A percentile compares a stretch with the other conserved stretches of the same genome.
These are phyloP conservation scores for Micrastur ruficollis DNA, from an alignment of 2,797 vertebrate species.

Conservation along the genomic window DNA sequence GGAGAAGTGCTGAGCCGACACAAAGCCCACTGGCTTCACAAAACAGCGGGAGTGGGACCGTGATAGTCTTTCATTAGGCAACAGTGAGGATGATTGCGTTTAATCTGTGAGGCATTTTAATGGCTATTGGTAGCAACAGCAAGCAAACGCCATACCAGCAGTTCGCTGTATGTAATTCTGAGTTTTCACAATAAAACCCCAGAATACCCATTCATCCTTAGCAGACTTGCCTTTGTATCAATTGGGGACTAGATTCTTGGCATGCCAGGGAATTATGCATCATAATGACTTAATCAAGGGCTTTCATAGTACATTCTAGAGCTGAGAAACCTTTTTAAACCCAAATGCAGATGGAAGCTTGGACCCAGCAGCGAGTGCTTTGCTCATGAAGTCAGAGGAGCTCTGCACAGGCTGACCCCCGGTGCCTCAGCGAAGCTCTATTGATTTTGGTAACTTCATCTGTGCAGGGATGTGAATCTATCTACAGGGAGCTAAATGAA, in stretches of 20 bases:
- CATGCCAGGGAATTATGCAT: constrained; percentile 29
- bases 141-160: not conserved
- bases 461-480: constrained; percentile 19
- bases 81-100: not conserved
- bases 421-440: constrained; percentile 24
- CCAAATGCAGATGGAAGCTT: constrained; percentile 7
- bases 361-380: constrained; percentile 1
- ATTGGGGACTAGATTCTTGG: constrained; percentile 40
- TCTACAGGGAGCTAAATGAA: constrained; percentile 37
- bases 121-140: not conserved
- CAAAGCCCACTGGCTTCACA: not conserved
- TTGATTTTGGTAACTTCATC: constrained; percentile 59
- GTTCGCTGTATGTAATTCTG: not conserved
- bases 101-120: not conserved
- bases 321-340: constrained; percentile 5
- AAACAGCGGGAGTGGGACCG: not conserved
- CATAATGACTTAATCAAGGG: constrained; percentile 44
- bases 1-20: not conserved
- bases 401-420: not conserved
- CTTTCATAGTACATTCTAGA: constrained; percentile 26
- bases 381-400: constrained; percentile 42
- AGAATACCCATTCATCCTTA: not conserved
- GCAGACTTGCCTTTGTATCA: constrained; percentile 33
- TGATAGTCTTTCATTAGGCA: not conserved
- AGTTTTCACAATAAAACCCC: constrained; percentile 16